Percentiles rank a stretch among this genome's conserved stretches.
These are phyloP conservation scores for Hypselothyrea guttata DNA, from an alignment of 2,888 invertebrate genomes.

Conservation along the genomic window DNA sequence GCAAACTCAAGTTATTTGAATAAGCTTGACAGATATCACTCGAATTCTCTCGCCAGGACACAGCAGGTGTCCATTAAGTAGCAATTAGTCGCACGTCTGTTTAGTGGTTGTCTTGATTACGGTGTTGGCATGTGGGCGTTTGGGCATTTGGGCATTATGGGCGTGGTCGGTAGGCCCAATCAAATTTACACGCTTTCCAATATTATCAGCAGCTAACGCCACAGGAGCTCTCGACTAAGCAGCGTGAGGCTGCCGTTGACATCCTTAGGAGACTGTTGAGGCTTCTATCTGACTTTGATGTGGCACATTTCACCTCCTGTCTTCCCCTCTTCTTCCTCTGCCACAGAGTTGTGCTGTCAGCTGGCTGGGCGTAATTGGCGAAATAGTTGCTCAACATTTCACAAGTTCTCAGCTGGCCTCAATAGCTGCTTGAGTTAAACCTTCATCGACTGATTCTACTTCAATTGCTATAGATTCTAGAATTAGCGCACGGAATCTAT, in stretches of 20 bases:
- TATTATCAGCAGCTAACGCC: slow-evolving; percentile 51
- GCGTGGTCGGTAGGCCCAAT: slow-evolving; percentile 44
- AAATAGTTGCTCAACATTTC: slow-evolving; percentile 52
- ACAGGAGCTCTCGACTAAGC: slow-evolving; percentile 15
- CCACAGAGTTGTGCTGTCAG: slow-evolving; percentile 42
- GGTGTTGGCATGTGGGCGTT: neutral
- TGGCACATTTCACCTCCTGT: slow-evolving; percentile 8
- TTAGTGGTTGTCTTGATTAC: slow-evolving; percentile 48
- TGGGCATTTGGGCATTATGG: slow-evolving; percentile 29
- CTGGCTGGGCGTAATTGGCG: slow-evolving; percentile 63
- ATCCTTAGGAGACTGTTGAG: slow-evolving; percentile 68
- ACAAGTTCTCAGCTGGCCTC: neutral
- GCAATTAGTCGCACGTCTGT: slow-evolving; percentile 64
- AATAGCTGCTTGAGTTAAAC: neutral
- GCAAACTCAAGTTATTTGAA: slow-evolving; percentile 6
- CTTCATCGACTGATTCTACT: too few relatives aligned
- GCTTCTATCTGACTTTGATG: slow-evolving; percentile 52
- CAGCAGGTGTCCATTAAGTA: slow-evolving; percentile 62
- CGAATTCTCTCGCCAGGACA: neutral
- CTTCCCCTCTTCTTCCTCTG: too few relatives aligned
- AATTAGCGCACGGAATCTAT: too few relatives aligned
- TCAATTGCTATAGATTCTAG: too few relatives aligned
- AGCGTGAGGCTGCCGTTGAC: slow-evolving; percentile 39
- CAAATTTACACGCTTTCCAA: slow-evolving; percentile 69
- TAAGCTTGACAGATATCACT: slow-evolving; percentile 32